Conservation (phyloP, 2,797 vertebrate genomes). For the Microctenopoma stevenorrisi region DNA sequence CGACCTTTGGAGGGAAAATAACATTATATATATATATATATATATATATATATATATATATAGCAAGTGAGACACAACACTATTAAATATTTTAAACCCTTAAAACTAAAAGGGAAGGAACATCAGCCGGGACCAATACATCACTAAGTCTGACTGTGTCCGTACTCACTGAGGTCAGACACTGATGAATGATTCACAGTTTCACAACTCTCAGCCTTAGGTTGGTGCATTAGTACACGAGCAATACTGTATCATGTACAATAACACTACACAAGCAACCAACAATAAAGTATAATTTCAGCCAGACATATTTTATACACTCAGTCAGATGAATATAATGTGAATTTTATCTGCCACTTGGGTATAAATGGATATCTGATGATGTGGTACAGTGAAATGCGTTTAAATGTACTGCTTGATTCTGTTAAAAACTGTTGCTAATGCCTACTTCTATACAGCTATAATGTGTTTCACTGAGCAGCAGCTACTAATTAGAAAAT, state of each 20-base stretch:
- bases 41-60: not conserved
- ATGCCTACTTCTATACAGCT: not conserved
- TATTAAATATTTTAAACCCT: constrained; percentile 47
- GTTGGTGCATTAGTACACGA: constrained; percentile 18
- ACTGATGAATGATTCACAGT: constrained; percentile 53
- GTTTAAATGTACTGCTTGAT: no score
- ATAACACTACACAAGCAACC: constrained; percentile 1
- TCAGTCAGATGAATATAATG: no score
- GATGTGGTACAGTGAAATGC: no score
- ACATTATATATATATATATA: not conserved
- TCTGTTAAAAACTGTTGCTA: not conserved
- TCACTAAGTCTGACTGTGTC: constrained; percentile 47
- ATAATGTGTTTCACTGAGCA: not conserved
- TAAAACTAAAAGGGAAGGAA: constrained; percentile 43
- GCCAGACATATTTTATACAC: no score
- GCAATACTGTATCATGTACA: not conserved
- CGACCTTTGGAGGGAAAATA: constrained; percentile 24
- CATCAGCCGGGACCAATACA: constrained; percentile 41
- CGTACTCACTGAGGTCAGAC: constrained; percentile 55
- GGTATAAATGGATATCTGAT: not conserved
- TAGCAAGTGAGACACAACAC: constrained; percentile 26
- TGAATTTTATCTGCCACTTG: not conserved
- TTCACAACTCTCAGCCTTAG: constrained; percentile 39
- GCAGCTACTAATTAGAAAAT: not conserved
- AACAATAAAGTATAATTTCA: not conserved